Base-by-base conservation (phyloP, 2,797 vertebrate genomes). In the Rhinoraja longicauda region DNA sequence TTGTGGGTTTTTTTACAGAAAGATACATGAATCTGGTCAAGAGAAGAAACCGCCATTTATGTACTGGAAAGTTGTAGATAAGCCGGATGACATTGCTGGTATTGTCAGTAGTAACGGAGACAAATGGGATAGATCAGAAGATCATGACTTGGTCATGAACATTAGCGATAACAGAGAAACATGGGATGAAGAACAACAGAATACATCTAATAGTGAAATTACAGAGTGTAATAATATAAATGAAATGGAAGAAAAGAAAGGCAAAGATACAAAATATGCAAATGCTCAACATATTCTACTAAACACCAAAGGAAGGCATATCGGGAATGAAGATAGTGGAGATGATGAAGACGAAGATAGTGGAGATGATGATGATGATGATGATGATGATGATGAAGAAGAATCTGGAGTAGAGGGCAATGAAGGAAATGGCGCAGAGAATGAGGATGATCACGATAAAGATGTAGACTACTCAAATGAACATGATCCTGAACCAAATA, bases 21-120 rank as follows among this genome's bases (percentile, higher is more conserved):
- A 96, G 94, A 94, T 94, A 93, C 96, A 96, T 0, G 93, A 94
- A 77, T 93, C 94, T n/a, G 93, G 92, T 32, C 94, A 94, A 93
- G 94, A 94, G 1, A 93, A 88, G 93, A 95, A 94, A 1, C 94
- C 93, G 21, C 17, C 91, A 92, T 94, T 95, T 79, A 90, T 94
- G 84, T 95, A 93, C 0, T 95, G 95, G 95, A 94, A 93, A 94
- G 93, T 94, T 5, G 93, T 29, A 0, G 39, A 0, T 0, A 10
- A 93, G 76, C 9, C 84, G 9, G 93, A 70, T 0, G 0, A 73
- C 10, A 26, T 45, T 17, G 36, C 0, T 0, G 32, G 78, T 67
- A 0, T 7, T 26, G 0, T 77, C 59, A n/a, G 64, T 45, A 29
- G 36, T 0, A 0, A 2, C 0, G 4, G 91, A 78, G 93, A 4